phyloP scores from a whole-genome alignment of 2,888 invertebrate genomes.

The Hemistola chrysoprasaria region DNA sequence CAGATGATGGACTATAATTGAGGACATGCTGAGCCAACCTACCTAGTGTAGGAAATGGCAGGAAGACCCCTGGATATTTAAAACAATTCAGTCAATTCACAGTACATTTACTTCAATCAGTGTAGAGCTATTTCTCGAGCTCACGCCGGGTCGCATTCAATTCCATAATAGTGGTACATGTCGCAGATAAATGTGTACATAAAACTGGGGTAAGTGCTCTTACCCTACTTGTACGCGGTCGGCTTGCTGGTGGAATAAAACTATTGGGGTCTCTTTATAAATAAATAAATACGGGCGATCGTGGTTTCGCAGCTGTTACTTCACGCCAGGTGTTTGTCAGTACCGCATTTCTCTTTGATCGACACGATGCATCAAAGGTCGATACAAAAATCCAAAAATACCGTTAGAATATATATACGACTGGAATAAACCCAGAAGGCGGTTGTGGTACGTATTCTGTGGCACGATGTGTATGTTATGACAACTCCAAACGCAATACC shows the following conservation, averaged over 20 bases:
- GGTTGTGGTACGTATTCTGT: slow-evolving; percentile 10
- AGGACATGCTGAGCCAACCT: too few species aligned
- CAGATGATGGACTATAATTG: too few species aligned
- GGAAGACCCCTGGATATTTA: too few species aligned
- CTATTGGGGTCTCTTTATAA: slow-evolving; percentile 24
- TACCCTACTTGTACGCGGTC: slow-evolving; percentile 9
- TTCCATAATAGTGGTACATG: slow-evolving; percentile 6
- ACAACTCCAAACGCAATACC: slow-evolving; percentile 30
- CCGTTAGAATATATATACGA: slow-evolving; percentile 21
- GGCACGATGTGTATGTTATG: slow-evolving; percentile 9
- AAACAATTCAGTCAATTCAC: background rate
- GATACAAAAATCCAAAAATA: slow-evolving; percentile 19
- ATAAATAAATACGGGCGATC: slow-evolving; percentile 32
- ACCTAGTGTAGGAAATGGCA: too few species aligned
- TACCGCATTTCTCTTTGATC: slow-evolving; percentile 22
- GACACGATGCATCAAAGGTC: slow-evolving; percentile 14
- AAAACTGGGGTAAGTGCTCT: slow-evolving; percentile 13
- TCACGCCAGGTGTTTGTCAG: slow-evolving; percentile 46
- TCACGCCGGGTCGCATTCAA: background rate
- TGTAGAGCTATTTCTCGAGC: background rate
- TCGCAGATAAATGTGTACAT: slow-evolving; percentile 8
- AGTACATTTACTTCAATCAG: background rate
- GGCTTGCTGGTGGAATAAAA: slow-evolving; percentile 17
- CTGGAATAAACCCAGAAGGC: slow-evolving; percentile 21
- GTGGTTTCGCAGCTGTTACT: slow-evolving; percentile 55